These are phyloP conservation scores for Diorhabda sublineata DNA, from an alignment of 1,140 invertebrate genomes.

Conservation along the genomic window DNA sequence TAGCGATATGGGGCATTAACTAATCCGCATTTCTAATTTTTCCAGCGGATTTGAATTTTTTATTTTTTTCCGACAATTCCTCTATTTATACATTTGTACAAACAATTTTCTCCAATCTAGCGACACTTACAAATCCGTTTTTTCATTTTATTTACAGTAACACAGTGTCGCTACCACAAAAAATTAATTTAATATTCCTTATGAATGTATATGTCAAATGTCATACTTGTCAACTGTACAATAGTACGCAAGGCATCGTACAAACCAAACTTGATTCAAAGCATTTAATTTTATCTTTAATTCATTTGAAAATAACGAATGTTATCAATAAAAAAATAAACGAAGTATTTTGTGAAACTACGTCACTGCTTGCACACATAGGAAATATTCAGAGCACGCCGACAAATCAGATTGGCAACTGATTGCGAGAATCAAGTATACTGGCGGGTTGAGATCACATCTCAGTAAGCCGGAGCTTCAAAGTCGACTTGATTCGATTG, in stretches of 20 bases:
- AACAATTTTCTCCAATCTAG: constrained; percentile 31
- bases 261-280: too few species aligned
- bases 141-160: constrained; percentile 32
- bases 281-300: too few species aligned
- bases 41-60: too few species aligned
- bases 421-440: constrained; percentile 33
- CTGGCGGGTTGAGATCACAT: constrained; percentile 20
- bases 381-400: constrained; percentile 27
- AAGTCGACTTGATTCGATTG: constrained; percentile 24
- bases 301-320: too few species aligned
- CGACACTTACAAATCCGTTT: constrained; percentile 40
- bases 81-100: background rate
- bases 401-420: constrained; percentile 27
- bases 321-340: background rate
- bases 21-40: too few species aligned
- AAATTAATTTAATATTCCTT: too few species aligned
- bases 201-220: too few species aligned
- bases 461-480: constrained; percentile 19
- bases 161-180: background rate
- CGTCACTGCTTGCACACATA: constrained; percentile 1
- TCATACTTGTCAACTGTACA: too few species aligned
- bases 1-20: too few species aligned
- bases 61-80: too few species aligned
- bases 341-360: background rate
- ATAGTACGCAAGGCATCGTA: too few species aligned